phyloP scores from a whole-genome alignment of 2,113 vertebrate genomes.

The Hiodon tergisus region DNA sequence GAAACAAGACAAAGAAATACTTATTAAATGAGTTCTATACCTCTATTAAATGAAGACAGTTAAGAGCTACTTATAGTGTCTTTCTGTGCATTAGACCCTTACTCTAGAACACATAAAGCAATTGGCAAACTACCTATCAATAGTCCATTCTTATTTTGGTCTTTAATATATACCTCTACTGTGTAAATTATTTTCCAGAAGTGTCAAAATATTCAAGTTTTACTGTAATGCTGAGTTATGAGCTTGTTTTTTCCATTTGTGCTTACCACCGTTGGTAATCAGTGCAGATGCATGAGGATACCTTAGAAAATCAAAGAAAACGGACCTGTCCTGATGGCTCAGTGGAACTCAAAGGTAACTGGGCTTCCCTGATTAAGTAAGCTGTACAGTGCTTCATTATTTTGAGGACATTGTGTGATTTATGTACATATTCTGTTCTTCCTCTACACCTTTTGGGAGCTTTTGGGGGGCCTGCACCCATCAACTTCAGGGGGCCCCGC shows the following conservation, averaged over 20 bases:
- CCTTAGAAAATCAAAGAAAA: conserved; percentile 38
- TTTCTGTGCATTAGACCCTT: conserved; percentile 46
- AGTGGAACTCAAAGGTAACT: conserved; percentile 56
- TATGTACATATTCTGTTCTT: conserved; percentile 57
- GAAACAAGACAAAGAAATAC: conserved; percentile 18
- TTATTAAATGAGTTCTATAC: conserved; percentile 54
- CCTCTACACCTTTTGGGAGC: conserved; percentile 37
- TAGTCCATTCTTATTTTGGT: conserved; percentile 58
- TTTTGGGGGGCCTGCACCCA: conserved; percentile 47
- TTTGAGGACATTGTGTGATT: conserved; percentile 11
- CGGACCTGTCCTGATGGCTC: conserved; percentile 58
- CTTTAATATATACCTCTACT: conserved; percentile 53
- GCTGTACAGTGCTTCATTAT: conserved; percentile 48
- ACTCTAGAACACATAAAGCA: conserved; percentile 37
- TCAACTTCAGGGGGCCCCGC: conserved; percentile 36
- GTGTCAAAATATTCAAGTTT: conserved; percentile 64
- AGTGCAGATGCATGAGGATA: conserved; percentile 66
- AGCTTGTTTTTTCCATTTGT: conserved; percentile 56
- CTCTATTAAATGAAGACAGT: conserved; percentile 41
- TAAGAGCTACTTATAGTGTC: conserved; percentile 59
- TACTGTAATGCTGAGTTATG: conserved; percentile 59
- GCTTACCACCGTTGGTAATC: conserved; percentile 55
- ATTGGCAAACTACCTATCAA: conserved; percentile 47
- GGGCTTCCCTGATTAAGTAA: conserved; percentile 43
- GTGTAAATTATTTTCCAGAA: conserved; percentile 38